Percentiles rank a stretch among this genome's conserved stretches.
Evolutionary conservation across 2,888 invertebrate species (phyloP).

Genomic region (Drosophila sordidapex): DNA sequence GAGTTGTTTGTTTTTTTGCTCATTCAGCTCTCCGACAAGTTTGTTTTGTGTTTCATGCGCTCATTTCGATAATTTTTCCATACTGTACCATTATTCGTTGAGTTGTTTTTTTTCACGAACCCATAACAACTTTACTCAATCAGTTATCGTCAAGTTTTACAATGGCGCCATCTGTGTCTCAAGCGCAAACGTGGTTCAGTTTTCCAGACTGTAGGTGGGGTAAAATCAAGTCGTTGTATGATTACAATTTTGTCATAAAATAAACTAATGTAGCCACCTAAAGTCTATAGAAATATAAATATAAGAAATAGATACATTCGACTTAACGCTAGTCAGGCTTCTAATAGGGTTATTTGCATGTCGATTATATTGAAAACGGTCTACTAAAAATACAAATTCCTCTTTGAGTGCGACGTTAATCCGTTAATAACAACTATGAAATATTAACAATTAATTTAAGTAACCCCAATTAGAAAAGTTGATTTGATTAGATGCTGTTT

Average conservation of each 20-base stretch:
- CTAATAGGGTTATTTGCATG: background rate
- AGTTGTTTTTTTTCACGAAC: background rate
- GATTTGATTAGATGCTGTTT: background rate
- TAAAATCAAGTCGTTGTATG: background rate
- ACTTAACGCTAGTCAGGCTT: background rate
- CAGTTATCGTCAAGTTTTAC: background rate
- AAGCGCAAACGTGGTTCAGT: background rate
- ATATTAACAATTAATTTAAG: background rate
- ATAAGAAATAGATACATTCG: background rate
- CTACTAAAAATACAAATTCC: background rate
- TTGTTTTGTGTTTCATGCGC: background rate
- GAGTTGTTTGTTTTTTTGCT: background rate
- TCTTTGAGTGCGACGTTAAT: background rate
- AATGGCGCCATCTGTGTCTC: slow-evolving; percentile 21
- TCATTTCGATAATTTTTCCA: background rate
- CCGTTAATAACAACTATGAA: background rate
- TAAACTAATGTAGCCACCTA: background rate
- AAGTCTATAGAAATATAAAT: background rate
- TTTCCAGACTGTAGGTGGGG: slow-evolving; percentile 4
- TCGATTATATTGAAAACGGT: background rate
- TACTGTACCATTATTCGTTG: background rate
- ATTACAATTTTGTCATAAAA: background rate
- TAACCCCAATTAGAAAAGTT: background rate
- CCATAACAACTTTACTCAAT: background rate
- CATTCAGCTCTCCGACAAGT: background rate